Evolutionary conservation across 2,888 invertebrate species (phyloP).

Genomic region (Drosophila prostipennis): DNA sequence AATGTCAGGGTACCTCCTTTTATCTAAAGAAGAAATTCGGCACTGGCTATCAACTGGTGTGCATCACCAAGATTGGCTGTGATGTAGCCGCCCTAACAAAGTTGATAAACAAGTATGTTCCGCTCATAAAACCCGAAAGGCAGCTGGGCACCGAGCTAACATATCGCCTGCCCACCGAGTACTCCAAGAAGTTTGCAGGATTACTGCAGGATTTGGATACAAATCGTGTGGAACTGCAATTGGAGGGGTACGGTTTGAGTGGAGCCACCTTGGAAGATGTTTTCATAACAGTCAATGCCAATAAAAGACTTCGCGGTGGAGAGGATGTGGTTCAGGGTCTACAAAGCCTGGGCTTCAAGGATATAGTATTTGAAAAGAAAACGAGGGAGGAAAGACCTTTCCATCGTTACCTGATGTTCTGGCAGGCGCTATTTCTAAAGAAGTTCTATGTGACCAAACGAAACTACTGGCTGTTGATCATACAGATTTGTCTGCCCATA

Average conservation of each 20-base stretch:
- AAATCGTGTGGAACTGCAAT: conserved; percentile 86
- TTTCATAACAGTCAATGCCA: conserved; percentile 88
- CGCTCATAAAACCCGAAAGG: conserved; percentile 87
- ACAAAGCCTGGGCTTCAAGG: background rate
- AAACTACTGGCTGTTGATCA: conserved; percentile 16
- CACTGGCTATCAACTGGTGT: conserved; percentile 90
- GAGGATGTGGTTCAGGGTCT: background rate
- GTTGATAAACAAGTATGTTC: conserved; percentile 87
- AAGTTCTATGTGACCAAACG: conserved; percentile 15
- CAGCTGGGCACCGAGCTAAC: conserved; percentile 90
- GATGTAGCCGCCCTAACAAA: conserved; percentile 85
- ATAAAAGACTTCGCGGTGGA: background rate
- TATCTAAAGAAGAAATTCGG: conserved; percentile 92
- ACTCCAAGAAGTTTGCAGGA: conserved; percentile 86
- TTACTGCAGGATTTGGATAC: conserved; percentile 88
- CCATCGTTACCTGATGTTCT: conserved; percentile 41
- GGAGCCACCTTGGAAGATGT: conserved; percentile 95
- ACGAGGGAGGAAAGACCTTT: background rate
- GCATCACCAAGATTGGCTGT: conserved; percentile 85
- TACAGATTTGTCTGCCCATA: conserved; percentile 27
- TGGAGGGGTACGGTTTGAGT: conserved; percentile 91
- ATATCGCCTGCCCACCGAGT: conserved; percentile 87
- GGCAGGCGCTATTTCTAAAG: conserved; percentile 86
- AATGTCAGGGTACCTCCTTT: conserved; percentile 91
- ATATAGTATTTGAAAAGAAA: conserved; percentile 18